These are phyloP conservation scores for Tetrao urogallus DNA, from an alignment of 2,113 vertebrate species.

Conservation along the genomic window DNA sequence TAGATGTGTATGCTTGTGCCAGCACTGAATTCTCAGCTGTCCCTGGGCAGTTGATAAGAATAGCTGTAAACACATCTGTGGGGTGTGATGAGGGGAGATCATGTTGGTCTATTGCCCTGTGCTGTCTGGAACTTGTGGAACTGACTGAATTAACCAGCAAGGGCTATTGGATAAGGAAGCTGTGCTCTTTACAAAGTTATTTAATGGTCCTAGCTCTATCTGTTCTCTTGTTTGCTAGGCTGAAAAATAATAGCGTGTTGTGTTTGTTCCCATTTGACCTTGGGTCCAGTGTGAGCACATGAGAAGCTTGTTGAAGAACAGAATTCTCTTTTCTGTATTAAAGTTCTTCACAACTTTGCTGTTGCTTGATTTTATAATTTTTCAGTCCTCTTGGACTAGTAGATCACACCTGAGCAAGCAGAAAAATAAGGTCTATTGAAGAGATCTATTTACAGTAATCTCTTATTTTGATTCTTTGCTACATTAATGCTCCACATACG, in stretches of 20 bases:
- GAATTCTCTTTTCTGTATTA: background rate
- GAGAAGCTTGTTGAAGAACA: background rate
- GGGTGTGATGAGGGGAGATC: accelerated
- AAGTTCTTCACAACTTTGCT: background rate
- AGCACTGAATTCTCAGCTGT: background rate
- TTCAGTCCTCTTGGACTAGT: background rate
- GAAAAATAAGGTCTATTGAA: background rate
- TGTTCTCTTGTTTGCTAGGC: background rate
- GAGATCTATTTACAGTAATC: background rate
- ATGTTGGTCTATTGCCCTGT: background rate
- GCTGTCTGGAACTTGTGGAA: background rate
- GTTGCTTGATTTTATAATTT: background rate
- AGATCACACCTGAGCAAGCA: background rate
- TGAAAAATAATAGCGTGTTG: background rate
- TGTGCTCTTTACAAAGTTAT: background rate
- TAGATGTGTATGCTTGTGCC: background rate
- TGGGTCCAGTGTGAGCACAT: background rate
- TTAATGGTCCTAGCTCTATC: background rate
- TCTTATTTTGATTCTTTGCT: background rate
- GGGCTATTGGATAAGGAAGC: background rate
- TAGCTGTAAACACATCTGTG: background rate
- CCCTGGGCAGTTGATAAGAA: background rate
- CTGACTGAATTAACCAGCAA: background rate
- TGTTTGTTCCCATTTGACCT: background rate
- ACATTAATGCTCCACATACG: background rate